Evolutionary conservation across 2,797 vertebrate genomes (phyloP).

Genomic region (Mionectes olivaceus): DNA sequence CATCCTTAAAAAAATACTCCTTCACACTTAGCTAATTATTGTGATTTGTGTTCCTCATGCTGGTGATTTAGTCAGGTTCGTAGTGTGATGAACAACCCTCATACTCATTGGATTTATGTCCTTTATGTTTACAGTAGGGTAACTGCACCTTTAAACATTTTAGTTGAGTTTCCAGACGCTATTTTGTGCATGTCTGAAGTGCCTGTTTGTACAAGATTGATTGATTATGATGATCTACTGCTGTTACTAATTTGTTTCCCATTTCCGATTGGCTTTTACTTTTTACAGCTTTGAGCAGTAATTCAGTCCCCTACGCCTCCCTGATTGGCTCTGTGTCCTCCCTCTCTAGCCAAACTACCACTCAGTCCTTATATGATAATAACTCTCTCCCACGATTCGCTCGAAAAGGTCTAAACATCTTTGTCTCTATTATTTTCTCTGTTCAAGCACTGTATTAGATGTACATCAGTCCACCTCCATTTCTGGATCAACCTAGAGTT

Average conservation of each 20-base stretch:
- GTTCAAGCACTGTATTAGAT: slow-evolving; percentile 83
- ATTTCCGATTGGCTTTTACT: slow-evolving; percentile 84
- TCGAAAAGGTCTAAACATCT: slow-evolving; percentile 89
- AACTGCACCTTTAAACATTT: slow-evolving; percentile 33
- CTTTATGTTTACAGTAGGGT: slow-evolving; percentile 14
- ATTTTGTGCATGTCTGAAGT: slow-evolving; percentile 76
- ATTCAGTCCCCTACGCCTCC: slow-evolving; percentile 84
- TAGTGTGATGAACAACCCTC: neutral
- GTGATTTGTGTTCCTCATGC: neutral
- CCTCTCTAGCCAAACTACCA: slow-evolving; percentile 86
- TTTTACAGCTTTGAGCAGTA: slow-evolving; percentile 86
- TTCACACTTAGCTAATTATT: neutral
- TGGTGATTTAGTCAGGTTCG: neutral
- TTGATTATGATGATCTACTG: slow-evolving; percentile 76
- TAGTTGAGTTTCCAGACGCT: slow-evolving; percentile 35
- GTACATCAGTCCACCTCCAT: slow-evolving; percentile 83
- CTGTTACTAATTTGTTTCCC: slow-evolving; percentile 85
- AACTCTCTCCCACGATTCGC: slow-evolving; percentile 85
- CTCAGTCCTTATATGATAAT: slow-evolving; percentile 86
- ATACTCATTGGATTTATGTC: slow-evolving; percentile 10
- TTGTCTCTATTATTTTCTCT: slow-evolving; percentile 85
- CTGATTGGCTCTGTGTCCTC: slow-evolving; percentile 87
- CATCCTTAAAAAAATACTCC: neutral
- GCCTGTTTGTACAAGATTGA: slow-evolving; percentile 65
- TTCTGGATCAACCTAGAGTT: slow-evolving; percentile 71